Evolutionary conservation across 1,140 invertebrate genomes (phyloP).

Genomic region (Ephestia elutella): DNA sequence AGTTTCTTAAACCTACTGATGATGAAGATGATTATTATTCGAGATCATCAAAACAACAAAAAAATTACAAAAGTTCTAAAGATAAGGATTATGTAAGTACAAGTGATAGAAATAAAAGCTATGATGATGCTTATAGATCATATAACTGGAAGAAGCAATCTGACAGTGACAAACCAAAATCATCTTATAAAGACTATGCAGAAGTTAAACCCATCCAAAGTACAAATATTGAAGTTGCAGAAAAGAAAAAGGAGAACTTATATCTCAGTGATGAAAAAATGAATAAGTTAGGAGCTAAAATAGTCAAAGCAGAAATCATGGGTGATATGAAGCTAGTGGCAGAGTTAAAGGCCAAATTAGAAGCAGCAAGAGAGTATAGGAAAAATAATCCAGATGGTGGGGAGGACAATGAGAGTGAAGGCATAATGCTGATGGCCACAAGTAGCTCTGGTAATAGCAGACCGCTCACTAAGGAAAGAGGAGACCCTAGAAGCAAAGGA

Average conservation of each 20-base stretch:
- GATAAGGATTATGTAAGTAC: conserved; percentile 12
- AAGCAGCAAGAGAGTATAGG: conserved; percentile 78
- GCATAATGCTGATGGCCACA: conserved; percentile 83
- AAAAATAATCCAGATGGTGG: conserved; percentile 64
- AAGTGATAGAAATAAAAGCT: conserved; percentile 13
- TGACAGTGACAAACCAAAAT: conserved; percentile 16
- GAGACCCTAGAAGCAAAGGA: conserved; percentile 61
- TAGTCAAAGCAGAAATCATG: conserved; percentile 93
- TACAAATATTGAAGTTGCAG: background rate
- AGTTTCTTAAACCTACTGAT: conserved; percentile 64
- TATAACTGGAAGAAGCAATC: conserved; percentile 43
- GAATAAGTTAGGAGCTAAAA: conserved; percentile 90
- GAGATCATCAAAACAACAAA: conserved; percentile 23
- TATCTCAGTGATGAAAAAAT: conserved; percentile 85
- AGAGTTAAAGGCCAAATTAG: conserved; percentile 84
- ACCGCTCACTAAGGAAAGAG: conserved; percentile 69
- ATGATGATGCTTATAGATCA: conserved; percentile 18
- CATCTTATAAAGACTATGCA: conserved; percentile 8
- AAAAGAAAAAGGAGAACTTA: conserved; percentile 28
- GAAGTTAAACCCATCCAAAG: conserved; percentile 20
- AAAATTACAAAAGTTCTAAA: conserved; percentile 11
- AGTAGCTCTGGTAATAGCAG: conserved; percentile 79
- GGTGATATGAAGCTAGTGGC: conserved; percentile 82
- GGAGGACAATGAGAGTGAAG: conserved; percentile 66
- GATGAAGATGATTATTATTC: conserved; percentile 47